Evolutionary conservation across 2,888 invertebrate genomes (phyloP).

Genomic region (Apocheima hispidaria): DNA sequence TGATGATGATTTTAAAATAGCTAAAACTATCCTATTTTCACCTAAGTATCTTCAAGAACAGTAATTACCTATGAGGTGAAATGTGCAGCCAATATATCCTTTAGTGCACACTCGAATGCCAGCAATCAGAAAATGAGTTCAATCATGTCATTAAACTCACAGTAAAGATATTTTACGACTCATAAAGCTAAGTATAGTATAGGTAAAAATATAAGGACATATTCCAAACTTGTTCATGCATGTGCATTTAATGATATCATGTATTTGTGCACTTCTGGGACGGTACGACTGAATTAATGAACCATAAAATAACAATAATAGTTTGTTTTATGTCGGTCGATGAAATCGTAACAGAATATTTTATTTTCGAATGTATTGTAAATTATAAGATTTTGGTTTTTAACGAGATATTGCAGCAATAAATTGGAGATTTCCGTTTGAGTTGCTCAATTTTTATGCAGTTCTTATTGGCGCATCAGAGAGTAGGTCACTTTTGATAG

Average conservation of each 20-base stretch:
- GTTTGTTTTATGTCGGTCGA: slow-evolving; percentile 50
- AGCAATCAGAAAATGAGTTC: slow-evolving; percentile 60
- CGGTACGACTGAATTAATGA: slow-evolving; percentile 67
- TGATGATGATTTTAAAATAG: no score
- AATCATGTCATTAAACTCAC: slow-evolving; percentile 68
- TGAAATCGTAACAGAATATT: slow-evolving; percentile 45
- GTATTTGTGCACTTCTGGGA: slow-evolving; percentile 55
- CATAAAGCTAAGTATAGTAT: slow-evolving; percentile 75
- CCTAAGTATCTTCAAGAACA: no score
- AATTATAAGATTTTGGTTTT: slow-evolving; percentile 34
- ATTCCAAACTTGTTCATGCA: slow-evolving; percentile 67
- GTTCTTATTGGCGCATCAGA: slow-evolving; percentile 11
- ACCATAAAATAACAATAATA: slow-evolving; percentile 64
- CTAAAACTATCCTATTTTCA: no score
- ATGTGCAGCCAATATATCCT: slow-evolving; percentile 11
- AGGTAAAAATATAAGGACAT: slow-evolving; percentile 71
- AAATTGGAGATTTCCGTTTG: slow-evolving; percentile 28
- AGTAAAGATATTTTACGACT: slow-evolving; percentile 69
- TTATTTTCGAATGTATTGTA: slow-evolving; percentile 46
- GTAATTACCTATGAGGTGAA: neutral
- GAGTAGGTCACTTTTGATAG: slow-evolving; percentile 8
- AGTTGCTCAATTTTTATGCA: slow-evolving; percentile 24
- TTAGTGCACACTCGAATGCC: slow-evolving; percentile 20
- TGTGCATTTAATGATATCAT: slow-evolving; percentile 65
- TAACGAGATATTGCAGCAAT: slow-evolving; percentile 27